Conservation (phyloP, 2,113 vertebrate genomes). For the Eublepharis macularius region DNA sequence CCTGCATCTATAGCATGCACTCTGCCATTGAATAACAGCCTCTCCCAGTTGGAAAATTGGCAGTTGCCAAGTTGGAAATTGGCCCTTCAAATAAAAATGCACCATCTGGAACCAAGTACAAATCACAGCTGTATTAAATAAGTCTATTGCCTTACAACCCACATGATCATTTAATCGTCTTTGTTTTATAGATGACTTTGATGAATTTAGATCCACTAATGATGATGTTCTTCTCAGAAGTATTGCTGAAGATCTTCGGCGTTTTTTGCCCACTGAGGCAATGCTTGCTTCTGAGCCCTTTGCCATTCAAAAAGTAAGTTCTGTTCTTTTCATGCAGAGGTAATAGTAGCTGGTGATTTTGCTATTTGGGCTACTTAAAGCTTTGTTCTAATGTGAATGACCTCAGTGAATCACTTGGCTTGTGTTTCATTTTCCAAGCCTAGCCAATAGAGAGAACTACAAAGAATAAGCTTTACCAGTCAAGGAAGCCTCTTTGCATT, state of each 20-base stretch:
- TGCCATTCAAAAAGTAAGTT: conserved; percentile 79
- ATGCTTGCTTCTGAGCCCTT: conserved; percentile 81
- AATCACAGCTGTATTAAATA: conserved; percentile 35
- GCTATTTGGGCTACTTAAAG: neutral
- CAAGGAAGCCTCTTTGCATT: neutral
- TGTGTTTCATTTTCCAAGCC: no score
- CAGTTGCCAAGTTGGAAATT: conserved; percentile 48
- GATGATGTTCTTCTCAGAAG: conserved; percentile 79
- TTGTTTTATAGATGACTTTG: conserved; percentile 82
- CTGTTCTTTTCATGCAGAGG: conserved; percentile 3
- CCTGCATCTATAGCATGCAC: no score
- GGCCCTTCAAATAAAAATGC: conserved; percentile 37
- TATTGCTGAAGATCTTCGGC: conserved; percentile 88
- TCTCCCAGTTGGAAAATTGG: no score
- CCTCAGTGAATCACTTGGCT: neutral
- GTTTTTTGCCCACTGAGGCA: conserved; percentile 78
- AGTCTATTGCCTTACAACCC: conserved; percentile 36
- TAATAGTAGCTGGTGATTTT: neutral
- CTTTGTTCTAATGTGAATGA: conserved; percentile 11
- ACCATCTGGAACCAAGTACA: conserved; percentile 52
- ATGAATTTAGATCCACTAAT: conserved; percentile 83
- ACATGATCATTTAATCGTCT: conserved; percentile 23
- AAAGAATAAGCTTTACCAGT: neutral
- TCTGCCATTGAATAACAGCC: no score
- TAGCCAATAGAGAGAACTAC: no score